Percentiles rank a stretch among this genome's conserved stretches.
Evolutionary conservation across 2,113 vertebrate genomes (phyloP).

Genomic region (Callocephalon fimbriatum): DNA sequence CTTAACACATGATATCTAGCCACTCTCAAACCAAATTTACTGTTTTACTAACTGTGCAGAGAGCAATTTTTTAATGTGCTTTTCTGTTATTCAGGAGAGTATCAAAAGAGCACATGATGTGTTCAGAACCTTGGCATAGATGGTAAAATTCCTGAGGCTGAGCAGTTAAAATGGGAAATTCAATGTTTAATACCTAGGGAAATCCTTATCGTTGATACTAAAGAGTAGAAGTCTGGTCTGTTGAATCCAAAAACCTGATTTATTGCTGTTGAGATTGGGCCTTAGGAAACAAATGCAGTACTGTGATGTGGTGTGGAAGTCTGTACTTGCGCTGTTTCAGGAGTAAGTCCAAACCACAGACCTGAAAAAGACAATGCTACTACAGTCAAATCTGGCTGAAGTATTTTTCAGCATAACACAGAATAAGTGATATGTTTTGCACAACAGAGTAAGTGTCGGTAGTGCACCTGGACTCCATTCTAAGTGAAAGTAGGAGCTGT

Average conservation of each 20-base stretch:
- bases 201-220: slow-evolving; percentile 12
- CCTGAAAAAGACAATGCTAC: slow-evolving; percentile 60
- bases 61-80: background rate
- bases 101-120: background rate
- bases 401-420: slow-evolving; percentile 32
- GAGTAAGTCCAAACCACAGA: slow-evolving; percentile 65
- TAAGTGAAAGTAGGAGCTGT: slow-evolving; percentile 13
- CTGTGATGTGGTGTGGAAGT: slow-evolving; percentile 65
- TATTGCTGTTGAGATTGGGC: slow-evolving; percentile 33
- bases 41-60: background rate
- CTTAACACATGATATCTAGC: background rate
- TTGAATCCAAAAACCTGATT: slow-evolving; percentile 33
- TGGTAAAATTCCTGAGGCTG: background rate
- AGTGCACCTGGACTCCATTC: slow-evolving; percentile 16
- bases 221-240: slow-evolving; percentile 48
- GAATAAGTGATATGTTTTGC: slow-evolving; percentile 45
- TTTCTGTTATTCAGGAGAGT: background rate
- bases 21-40: background rate
- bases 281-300: slow-evolving; percentile 51
- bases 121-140: background rate
- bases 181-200: background rate
- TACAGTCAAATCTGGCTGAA: slow-evolving; percentile 52
- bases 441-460: background rate
- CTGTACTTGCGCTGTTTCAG: slow-evolving; percentile 32
- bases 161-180: background rate